Base-by-base conservation (phyloP, 2,797 vertebrate genomes). In the Helicolenus hilgendorfi region DNA sequence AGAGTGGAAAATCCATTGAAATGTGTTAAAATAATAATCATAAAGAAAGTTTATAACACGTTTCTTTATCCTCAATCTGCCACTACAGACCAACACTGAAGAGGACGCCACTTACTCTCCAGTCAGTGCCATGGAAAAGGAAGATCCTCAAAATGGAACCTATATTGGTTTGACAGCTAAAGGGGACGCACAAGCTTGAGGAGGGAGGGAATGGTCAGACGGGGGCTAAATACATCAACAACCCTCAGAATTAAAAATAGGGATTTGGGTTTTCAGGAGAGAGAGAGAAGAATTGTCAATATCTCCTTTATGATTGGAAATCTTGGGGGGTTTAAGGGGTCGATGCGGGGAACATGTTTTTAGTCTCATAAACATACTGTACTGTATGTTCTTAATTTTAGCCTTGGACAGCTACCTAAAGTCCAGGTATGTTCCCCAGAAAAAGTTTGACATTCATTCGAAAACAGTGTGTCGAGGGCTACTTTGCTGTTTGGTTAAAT, bases 91-190 rank as follows among this genome's bases (percentile, higher is more conserved):
- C 0, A 79, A 92, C 4, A 27, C 82, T 18, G 94, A 95, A 64
- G 95, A 96, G 0, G 90, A 96, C 59, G 92, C 92, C 0, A 89
- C 94, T 10, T 97, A 96, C 79, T 87, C 82, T 67, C 92, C 94
- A 1, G 96, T 94, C 72, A 92, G 31, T 65, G 85, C 86, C 71
- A 96, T 96, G 75, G 95, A 96, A 38, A 96, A 94, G 71, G 96
- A 96, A 0, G 96, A 97, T n/a, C 74, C 91, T 8, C 91, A 95
- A 10, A 97, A 96, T 45, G 96, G 95, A 67, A 94, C 92, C 38
- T 94, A 87, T 27, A 95, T 96, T 7, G 92, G 88, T 82, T 53
- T 97, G 91, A 87, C 93, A 4, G 9, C 91, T 7, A 95, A 92
- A 78, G 55, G 4, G 1, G 93, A 94, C 0, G 35, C 77, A 11